A percentile compares a stretch with the other conserved stretches of the same genome.
These are phyloP conservation scores for Nemurella pictetii DNA, from an alignment of 2,888 invertebrate genomes.

Conservation along the genomic window DNA sequence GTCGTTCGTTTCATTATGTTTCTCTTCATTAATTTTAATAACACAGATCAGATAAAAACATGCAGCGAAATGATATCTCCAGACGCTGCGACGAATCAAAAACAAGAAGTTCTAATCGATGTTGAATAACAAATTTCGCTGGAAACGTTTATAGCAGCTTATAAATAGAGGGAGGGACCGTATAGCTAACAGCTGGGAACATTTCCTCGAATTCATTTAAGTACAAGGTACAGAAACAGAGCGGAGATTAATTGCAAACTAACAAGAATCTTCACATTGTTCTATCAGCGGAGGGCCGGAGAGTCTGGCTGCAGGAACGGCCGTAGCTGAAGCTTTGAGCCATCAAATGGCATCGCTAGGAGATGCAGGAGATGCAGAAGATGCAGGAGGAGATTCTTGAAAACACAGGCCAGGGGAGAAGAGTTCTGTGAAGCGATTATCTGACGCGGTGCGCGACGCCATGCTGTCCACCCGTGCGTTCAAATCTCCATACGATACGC, in stretches of 20 bases:
- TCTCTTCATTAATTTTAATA: too few species aligned
- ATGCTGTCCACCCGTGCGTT: constrained; percentile 6
- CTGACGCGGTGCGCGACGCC: background rate
- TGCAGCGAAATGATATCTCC: too few species aligned
- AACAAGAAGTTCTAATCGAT: background rate
- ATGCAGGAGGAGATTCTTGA: background rate
- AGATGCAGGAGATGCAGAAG: too few species aligned
- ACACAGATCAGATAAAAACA: too few species aligned
- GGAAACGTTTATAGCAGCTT: background rate
- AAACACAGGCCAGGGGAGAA: too few species aligned
- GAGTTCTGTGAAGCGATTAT: background rate
- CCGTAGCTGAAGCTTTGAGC: too few species aligned
- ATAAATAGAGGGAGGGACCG: background rate
- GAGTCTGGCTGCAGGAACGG: too few species aligned
- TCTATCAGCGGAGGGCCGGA: background rate
- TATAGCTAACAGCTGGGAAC: background rate
- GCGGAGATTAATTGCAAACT: background rate
- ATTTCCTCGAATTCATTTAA: background rate
- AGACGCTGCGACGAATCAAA: background rate
- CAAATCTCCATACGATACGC: constrained; percentile 10
- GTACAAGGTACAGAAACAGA: background rate
- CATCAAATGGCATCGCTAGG: too few species aligned
- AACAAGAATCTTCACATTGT: background rate
- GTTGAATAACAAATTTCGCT: background rate
- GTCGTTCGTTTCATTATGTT: too few species aligned